phyloP scores from a whole-genome alignment of 2,888 invertebrate genomes.

The Euplagia quadripunctaria region DNA sequence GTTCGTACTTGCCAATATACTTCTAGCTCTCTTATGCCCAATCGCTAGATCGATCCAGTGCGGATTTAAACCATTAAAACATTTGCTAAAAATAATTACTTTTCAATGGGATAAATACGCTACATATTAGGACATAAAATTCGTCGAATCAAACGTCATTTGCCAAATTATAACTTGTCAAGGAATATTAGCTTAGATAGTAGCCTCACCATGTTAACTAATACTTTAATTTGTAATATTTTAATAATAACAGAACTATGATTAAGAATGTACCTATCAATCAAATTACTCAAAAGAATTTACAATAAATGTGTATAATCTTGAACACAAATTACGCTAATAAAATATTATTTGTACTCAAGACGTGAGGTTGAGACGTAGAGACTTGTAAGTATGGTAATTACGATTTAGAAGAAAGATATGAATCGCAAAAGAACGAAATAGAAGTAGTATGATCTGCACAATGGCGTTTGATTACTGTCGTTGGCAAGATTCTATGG shows the following conservation, averaged over 20 bases:
- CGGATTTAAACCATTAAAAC: background rate
- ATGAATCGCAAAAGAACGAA: background rate
- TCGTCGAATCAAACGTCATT: constrained; percentile 33
- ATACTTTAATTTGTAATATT: background rate
- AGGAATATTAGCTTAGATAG: background rate
- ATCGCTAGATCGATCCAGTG: background rate
- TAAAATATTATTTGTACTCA: background rate
- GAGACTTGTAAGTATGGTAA: constrained; percentile 9
- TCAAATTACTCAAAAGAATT: background rate
- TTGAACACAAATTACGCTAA: background rate
- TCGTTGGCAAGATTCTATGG: constrained; percentile 62
- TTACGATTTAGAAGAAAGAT: constrained; percentile 22
- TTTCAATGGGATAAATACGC: constrained; percentile 6
- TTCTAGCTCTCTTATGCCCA: constrained; percentile 37
- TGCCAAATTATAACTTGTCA: constrained; percentile 25
- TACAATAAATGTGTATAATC: background rate
- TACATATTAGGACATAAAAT: constrained; percentile 33
- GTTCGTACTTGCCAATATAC: constrained; percentile 61
- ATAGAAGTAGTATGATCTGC: constrained; percentile 30
- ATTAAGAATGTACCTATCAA: background rate
- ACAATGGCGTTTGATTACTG: constrained; percentile 39
- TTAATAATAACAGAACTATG: background rate
- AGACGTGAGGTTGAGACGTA: background rate
- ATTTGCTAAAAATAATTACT: too few species aligned
- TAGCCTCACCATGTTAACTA: background rate